Evolutionary conservation across 2,888 invertebrate genomes (phyloP), one percentile per base, ranked within the genome.

Genomic region (Drosophila merina): DNA sequence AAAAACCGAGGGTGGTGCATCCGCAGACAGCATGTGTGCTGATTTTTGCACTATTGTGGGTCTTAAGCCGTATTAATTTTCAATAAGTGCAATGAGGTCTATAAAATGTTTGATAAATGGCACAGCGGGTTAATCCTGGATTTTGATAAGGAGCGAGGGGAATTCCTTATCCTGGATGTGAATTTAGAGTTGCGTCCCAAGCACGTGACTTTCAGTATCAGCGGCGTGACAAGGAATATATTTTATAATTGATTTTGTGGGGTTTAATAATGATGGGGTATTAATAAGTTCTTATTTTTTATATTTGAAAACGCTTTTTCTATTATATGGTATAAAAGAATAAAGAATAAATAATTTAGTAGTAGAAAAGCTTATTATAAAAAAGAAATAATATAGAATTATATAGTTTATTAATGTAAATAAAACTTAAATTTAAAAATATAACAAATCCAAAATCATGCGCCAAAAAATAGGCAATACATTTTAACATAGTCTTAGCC

Each of bases 11-110:
- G 49, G 74, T 55, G 52, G 54, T 40, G 33, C 33, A 50, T 20
- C 40, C 26, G 40, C 40, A 56, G 30, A 62, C 59, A 28, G 74
- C 75, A 78, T 82, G 78, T 86, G 82, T 82, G 82, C 83, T 77
- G 83, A 85, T 83, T 85, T 79, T 64, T 73, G 71, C 72, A 67
- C 77, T 76, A 77, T 78, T 80, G 77, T 83, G 83, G 85, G 54
- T 59, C 72, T 70, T 82, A 82, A 77, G 79, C 75, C 77, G 83
- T 78, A 84, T 86, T 86, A 86, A 80, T 84, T 84, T 84, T 80
- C 83, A 83, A 86, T 84, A 86, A 83, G 86, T 83, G 75, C 77
- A 85, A 57, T 71, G 67, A 47, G 73, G 66, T 77, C 77, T 68
- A 72, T 79, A 73, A 83, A 72, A 72, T 77, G 70, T 76, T 84